These are phyloP conservation scores for Papilio helenus DNA, from an alignment of 1,140 invertebrate genomes.

Conservation along the genomic window DNA sequence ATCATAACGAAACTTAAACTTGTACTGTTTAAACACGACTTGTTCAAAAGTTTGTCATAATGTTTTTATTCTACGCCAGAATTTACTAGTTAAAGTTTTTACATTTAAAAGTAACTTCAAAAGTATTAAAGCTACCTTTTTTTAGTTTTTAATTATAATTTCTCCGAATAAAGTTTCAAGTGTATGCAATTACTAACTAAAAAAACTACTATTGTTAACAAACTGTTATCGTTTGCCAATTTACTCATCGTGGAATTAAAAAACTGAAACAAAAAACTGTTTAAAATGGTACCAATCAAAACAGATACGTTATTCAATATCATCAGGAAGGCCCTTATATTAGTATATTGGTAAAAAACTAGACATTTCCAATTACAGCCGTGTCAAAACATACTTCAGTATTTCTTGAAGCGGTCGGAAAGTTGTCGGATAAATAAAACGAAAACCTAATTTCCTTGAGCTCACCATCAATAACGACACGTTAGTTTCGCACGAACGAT, in stretches of 20 bases:
- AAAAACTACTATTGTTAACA: too few relatives aligned
- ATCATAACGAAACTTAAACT: conserved; percentile 10
- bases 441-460: conserved; percentile 23
- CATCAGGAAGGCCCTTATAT: not conserved
- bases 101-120: not conserved
- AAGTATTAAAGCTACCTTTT: too few relatives aligned
- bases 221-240: too few relatives aligned
- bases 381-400: conserved; percentile 15
- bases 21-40: conserved; percentile 25
- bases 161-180: not conserved
- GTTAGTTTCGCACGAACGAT: not conserved
- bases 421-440: conserved; percentile 23
- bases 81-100: conserved; percentile 6
- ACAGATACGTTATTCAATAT: too few relatives aligned
- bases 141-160: too few relatives aligned
- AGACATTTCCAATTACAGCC: conserved; percentile 18
- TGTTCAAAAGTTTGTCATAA: conserved; percentile 11
- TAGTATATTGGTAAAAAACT: not conserved
- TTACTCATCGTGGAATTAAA: too few relatives aligned
- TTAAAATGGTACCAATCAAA: not conserved
- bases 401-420: conserved; percentile 15
- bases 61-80: conserved; percentile 8
- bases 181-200: too few relatives aligned
- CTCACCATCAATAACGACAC: conserved; percentile 11
- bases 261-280: too few relatives aligned